Evolutionary conservation across 2,113 vertebrate species (phyloP), one percentile per base, ranked within the genome.

Genomic region (Aspiorhynchus laticeps): DNA sequence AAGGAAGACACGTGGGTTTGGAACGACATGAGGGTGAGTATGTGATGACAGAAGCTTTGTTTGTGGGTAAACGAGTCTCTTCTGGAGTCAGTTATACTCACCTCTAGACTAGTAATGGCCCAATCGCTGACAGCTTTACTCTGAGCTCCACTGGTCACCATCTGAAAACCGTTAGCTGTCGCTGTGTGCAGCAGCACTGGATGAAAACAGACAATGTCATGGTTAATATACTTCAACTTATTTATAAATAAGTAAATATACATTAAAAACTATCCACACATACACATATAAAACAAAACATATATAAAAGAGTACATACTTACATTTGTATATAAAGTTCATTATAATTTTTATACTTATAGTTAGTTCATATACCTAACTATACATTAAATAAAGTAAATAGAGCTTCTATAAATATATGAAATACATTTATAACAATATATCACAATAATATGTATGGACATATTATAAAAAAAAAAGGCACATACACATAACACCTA

Each of bases 121-220:
- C 98, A 99, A 92, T 99, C 98, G 0, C 92, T 98, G 91, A 99
- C 89, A 0, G 98, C 97, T 95, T 99, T 99, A 92, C 98, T 99
- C 89, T 99, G 98, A 79, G 96, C 96, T 73, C 98, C 98, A 0
- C 98, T 99, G 81, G 97, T 99, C 85, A 99, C 98, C 98, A 99
- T 99, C 94, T 99, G 98, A 91, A 99, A 99, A 87, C 98, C 98
- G 0, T 98, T 99, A 86, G 98, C 98, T 1, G 98, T 99, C 81
- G 98, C 98, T 0, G 98, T 99, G 90, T 98, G 97, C 61, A 99
- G 93, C 84, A 99, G 93, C 84, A 99, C 98, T 99, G 84, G 17
- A 36, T 73, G 41, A 69, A 85, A 74, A 84, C 24, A 56, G 36
- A 67, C 6, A 61, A 21, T 0, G 53, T 2, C 53, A 2, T 0